Conservation (phyloP, 2,113 vertebrate species). For the Gyps fulvus region DNA sequence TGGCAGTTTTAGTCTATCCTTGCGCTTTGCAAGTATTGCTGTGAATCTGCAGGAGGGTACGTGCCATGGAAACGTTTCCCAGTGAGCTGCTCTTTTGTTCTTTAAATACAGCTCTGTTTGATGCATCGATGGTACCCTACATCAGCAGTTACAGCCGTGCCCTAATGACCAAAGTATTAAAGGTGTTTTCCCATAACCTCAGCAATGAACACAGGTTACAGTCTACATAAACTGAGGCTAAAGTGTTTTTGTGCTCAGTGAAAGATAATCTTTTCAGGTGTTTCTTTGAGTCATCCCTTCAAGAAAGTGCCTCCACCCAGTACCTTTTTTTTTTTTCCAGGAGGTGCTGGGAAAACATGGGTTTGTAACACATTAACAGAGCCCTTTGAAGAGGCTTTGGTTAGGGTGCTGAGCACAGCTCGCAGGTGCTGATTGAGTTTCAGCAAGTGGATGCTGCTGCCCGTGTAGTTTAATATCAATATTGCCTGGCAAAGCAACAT, state of each 20-base stretch:
- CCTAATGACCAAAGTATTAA: neutral
- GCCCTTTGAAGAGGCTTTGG: neutral
- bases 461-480: accelerated
- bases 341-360: neutral
- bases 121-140: accelerated
- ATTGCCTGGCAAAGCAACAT: neutral
- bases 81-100: neutral
- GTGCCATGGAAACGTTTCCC: accelerated
- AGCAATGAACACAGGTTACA: neutral
- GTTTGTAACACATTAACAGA: neutral
- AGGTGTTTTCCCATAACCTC: neutral
- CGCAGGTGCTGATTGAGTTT: neutral
- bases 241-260: accelerated
- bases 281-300: neutral
- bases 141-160: neutral
- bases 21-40: accelerated
- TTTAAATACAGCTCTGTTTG: accelerated
- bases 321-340: neutral
- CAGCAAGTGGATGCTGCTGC: neutral
- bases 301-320: neutral
- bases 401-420: neutral
- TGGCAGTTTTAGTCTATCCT: accelerated
- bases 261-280: neutral
- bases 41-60: neutral
- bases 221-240: neutral